Conservation (phyloP, 2,113 vertebrate genomes). For the Leptosomus discolor region DNA sequence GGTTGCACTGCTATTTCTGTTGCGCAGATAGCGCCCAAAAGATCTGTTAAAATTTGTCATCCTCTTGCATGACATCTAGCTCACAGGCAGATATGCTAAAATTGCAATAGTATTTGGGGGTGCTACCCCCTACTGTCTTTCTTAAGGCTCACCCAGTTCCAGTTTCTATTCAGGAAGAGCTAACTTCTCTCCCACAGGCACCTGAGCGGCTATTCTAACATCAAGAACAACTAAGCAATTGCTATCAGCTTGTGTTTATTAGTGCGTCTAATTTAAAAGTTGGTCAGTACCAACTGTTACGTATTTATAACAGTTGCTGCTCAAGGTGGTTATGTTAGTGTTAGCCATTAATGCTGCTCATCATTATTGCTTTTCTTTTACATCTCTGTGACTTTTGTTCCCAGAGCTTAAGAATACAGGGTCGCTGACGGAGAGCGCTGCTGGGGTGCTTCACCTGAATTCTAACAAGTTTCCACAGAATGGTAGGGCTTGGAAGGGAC, state of each 20-base stretch:
- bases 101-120: background rate
- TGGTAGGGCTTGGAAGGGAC: too few species aligned
- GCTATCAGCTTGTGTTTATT: background rate
- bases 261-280: background rate
- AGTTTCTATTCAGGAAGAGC: background rate
- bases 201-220: background rate
- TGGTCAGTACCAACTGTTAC: background rate
- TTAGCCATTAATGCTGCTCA: background rate
- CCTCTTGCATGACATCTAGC: background rate
- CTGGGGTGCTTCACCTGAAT: background rate
- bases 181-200: background rate
- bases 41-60: background rate
- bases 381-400: background rate
- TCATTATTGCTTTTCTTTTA: background rate
- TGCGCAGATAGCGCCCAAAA: background rate
- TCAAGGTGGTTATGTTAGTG: background rate
- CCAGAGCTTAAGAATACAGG: background rate
- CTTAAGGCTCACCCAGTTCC: background rate
- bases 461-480: background rate
- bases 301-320: fast-evolving
- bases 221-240: background rate
- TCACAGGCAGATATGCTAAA: background rate
- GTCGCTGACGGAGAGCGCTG: background rate
- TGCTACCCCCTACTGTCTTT: background rate
- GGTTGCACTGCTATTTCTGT: background rate